These are phyloP conservation scores for Petroica traversi DNA, from an alignment of 2,113 vertebrate species.

Conservation along the genomic window DNA sequence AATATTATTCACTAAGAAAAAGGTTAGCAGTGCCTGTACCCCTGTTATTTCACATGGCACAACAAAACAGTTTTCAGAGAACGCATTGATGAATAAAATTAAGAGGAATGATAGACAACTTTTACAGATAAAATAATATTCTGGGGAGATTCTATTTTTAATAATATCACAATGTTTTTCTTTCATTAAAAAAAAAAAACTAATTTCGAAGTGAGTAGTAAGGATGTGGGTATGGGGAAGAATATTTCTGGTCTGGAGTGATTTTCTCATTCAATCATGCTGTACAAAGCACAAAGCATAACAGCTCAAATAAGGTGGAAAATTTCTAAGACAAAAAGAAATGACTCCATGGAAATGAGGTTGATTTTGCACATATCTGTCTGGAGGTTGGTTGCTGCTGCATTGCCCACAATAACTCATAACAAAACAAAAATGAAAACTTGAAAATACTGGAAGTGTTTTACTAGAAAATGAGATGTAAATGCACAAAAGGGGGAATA, in stretches of 20 bases:
- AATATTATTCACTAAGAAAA: conserved; percentile 11
- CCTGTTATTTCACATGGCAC: not conserved
- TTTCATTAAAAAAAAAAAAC: too few relatives aligned
- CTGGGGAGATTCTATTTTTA: not conserved
- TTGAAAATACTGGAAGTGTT: not conserved
- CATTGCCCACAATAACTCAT: not conserved
- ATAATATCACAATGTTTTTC: not conserved
- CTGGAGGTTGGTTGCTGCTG: not conserved
- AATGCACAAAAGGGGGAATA: not conserved
- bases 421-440: conserved; percentile 14
- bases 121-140: not conserved
- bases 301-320: conserved; percentile 29
- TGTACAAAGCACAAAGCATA: conserved; percentile 13
- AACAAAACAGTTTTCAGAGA: not conserved
- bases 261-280: conserved; percentile 25
- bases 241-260: not conserved
- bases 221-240: not conserved
- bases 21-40: not conserved
- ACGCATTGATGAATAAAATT: not conserved
- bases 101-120: not conserved
- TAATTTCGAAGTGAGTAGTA: not conserved
- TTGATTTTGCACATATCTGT: conserved; percentile 15
- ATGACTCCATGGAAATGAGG: conserved; percentile 18
- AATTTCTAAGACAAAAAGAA: conserved; percentile 21
- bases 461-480: not conserved